Evolutionary conservation across 2,888 invertebrate species (phyloP).

Genomic region (Ophioninae sp.): DNA sequence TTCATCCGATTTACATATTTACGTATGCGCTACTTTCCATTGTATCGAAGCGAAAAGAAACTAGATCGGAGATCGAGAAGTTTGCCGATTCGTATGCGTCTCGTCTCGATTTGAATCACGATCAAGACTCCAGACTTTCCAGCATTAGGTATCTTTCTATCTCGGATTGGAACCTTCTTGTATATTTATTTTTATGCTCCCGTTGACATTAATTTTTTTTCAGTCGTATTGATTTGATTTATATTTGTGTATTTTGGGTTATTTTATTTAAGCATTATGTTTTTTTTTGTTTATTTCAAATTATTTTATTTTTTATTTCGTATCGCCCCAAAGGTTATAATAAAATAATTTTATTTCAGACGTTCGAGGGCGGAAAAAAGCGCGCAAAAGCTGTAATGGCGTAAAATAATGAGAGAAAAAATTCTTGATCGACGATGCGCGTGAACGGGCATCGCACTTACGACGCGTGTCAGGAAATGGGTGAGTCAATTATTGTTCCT

Average conservation of each 20-base stretch:
- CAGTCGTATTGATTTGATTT: not conserved
- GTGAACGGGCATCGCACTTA: conserved; percentile 77
- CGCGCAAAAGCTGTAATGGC: conserved; percentile 41
- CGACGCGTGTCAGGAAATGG: conserved; percentile 77
- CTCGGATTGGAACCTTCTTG: not conserved
- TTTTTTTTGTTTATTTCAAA: no score
- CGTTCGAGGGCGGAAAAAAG: not conserved
- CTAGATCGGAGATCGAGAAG: not conserved
- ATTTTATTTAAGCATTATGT: not conserved
- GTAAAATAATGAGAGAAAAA: conserved; percentile 75
- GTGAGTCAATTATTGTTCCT: conserved; percentile 67
- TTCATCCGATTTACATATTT: not conserved
- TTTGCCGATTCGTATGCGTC: not conserved
- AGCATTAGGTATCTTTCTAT: not conserved
- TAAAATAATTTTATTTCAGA: conserved; percentile 23
- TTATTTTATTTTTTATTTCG: not conserved
- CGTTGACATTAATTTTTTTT: no score
- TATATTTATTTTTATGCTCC: not conserved
- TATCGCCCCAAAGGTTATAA: not conserved
- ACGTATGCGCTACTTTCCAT: not conserved
- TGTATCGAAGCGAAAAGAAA: not conserved
- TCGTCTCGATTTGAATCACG: not conserved
- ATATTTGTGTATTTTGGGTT: not conserved
- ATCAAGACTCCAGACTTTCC: not conserved
- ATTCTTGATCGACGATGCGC: conserved; percentile 75